Base-by-base conservation (phyloP, 1,140 invertebrate species). In the Achroia grisella region DNA sequence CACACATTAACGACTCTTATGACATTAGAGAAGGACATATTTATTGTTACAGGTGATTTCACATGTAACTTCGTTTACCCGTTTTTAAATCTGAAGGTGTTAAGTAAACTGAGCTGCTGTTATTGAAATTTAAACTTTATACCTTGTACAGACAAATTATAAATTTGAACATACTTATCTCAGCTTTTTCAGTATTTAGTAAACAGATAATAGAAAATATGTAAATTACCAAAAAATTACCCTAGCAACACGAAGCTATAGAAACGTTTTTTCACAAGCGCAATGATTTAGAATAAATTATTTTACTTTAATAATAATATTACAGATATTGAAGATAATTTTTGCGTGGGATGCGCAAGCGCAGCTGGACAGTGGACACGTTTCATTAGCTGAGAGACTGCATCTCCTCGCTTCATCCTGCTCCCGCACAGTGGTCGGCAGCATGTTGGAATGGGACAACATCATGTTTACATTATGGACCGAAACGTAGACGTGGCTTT, bases 381-480 rank as follows among this genome's bases (percentile, higher is more conserved):
- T 67, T 58, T 80, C 62, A 84, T 84, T 80, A 79, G 73, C 53
- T 68, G 53, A 62, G 73, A 64, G 61, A 73, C 71, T 77, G 68
- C 66, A 71, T 73, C 67, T 65, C 52, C 13, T 71, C 47, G 44
- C 56, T 61, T 64, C 35, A 59, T 77, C 80, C 72, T 72, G 50
- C 48, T 80, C 63, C 5, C 9, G 29, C 53, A 9, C 31, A 46
- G 34, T 9, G 14, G 32, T 14, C 8, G 9, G 29, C 1, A 32
- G 10, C 10, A 43, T 8, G 52, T 48, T 41, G 48, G 62, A 81
- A 45, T 8, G 71, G 55, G 74, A 81, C 52, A 55, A 62, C 42
- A 53, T 36, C 33, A 67, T 63, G 67, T 77, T 75, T 66, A 64
- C 71, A 71, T 76, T 62, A 62, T 44, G 62, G 66, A 80, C 75